These are phyloP conservation scores for Platichthys flesus DNA, from an alignment of 2,113 vertebrate species.

Conservation along the genomic window DNA sequence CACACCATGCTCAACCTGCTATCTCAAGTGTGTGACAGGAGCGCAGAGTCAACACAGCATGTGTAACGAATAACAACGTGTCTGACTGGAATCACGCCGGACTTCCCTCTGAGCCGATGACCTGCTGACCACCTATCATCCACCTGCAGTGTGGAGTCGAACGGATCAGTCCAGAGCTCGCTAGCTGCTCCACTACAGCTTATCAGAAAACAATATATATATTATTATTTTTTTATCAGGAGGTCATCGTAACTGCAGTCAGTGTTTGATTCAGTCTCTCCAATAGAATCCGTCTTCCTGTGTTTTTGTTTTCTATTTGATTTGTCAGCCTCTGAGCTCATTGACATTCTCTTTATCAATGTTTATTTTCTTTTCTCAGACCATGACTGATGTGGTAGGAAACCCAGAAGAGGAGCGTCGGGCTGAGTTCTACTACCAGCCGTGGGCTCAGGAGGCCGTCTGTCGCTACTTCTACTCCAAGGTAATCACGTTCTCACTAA, in stretches of 20 bases:
- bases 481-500: slow-evolving; percentile 72
- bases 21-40: background rate
- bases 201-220: background rate
- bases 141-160: slow-evolving; percentile 28
- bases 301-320: background rate
- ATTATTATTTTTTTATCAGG: too few species aligned
- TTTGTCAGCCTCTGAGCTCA: background rate
- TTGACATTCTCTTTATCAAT: background rate
- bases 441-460: slow-evolving; percentile 98
- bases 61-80: slow-evolving; percentile 17
- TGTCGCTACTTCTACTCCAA: slow-evolving; percentile 99
- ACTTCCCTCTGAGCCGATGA: background rate
- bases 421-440: slow-evolving; percentile 99
- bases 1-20: slow-evolving; percentile 18
- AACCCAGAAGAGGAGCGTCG: slow-evolving; percentile 97
- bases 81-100: background rate
- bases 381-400: slow-evolving; percentile 98
- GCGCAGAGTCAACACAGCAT: slow-evolving; percentile 1
- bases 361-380: slow-evolving; percentile 78
- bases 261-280: background rate
- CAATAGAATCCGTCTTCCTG: background rate
- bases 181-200: background rate
- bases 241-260: background rate
- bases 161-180: slow-evolving; percentile 9
- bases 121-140: slow-evolving; percentile 29